Evolutionary conservation across 2,113 vertebrate genomes (phyloP), one percentile per base, ranked within the genome.

Genomic region (Turnix velox): DNA sequence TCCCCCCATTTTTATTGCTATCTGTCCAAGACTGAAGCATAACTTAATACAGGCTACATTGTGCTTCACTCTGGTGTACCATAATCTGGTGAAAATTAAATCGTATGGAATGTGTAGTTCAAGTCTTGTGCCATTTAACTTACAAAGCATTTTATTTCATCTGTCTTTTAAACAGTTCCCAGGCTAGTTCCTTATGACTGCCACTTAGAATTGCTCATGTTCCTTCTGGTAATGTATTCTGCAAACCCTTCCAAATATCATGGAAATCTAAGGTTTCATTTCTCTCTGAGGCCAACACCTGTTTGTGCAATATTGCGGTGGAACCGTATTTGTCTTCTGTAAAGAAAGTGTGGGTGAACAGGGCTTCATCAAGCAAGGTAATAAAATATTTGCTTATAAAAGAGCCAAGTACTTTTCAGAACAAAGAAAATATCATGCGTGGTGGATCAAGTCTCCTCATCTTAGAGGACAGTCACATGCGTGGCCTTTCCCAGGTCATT

Each of bases 91-190:
- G 88, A 93, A 95, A 91, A 92, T 84, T 31, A 76, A 94, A 93
- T 81, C 4, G 8, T 42, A 62, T 52, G 82, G 81, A 88, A 94
- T 83, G 63, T 11, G 2, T 51, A 61, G 22, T 84, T 71, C 57
- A 87, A 91, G 91, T 78, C 69, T 45, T 91, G 45, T 55, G 67
- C 71, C 72, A 62, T 92, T 94, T 96, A 92, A 93, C 69, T 90
- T 79, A 77, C 72, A 87, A 76, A 73, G 58, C 75, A 73, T 94
- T 96, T 95, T 92, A 92, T 97, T 95, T 90, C 79, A 82, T 45
- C 79, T 94, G 92, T 87, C 91, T 95, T 91, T 92, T 90, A 77
- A 90, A 92, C 62, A 91, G 93, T 95, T 97, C 95, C 93, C 95
- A 93, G 86, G 87, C 86, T 94, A 92, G 90, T 89, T 95, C 94